Conservation (phyloP, 2,888 invertebrate species). For the Gari tellinella region DNA sequence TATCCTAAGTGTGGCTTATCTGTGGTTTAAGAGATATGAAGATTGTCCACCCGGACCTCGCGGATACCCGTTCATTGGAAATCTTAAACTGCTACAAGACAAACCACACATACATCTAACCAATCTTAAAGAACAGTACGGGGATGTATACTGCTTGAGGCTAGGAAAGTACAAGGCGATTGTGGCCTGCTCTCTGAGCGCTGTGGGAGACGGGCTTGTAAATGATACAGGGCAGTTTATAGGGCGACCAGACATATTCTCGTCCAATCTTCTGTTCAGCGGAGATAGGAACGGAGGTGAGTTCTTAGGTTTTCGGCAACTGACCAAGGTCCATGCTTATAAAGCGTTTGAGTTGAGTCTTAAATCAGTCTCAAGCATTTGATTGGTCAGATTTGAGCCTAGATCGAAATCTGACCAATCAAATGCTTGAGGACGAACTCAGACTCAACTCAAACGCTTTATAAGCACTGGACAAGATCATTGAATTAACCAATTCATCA, state of each 20-base stretch:
- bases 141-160: slow-evolving; percentile 70
- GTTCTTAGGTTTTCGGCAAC: no score
- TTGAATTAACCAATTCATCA: no score
- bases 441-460: no score
- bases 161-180: slow-evolving; percentile 66
- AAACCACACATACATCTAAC: slow-evolving; percentile 68
- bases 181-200: slow-evolving; percentile 69
- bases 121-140: slow-evolving; percentile 68
- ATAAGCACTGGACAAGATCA: no score
- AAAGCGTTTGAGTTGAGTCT: no score
- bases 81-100: slow-evolving; percentile 51
- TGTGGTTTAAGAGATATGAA: slow-evolving; percentile 42
- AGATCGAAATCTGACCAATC: no score
- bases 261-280: slow-evolving; percentile 59
- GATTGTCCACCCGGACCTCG: slow-evolving; percentile 69
- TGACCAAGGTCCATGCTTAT: no score
- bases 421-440: no score
- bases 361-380: no score
- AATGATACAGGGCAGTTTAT: slow-evolving; percentile 53
- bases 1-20: slow-evolving; percentile 55
- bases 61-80: slow-evolving; percentile 67
- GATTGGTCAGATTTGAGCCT: no score
- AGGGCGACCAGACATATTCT: slow-evolving; percentile 64
- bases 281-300: slow-evolving; percentile 47
- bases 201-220: slow-evolving; percentile 69